Percentiles rank a stretch among this genome's conserved stretches.
Conservation (phyloP, 2,888 invertebrate genomes). For the Ectobius pallidus region DNA sequence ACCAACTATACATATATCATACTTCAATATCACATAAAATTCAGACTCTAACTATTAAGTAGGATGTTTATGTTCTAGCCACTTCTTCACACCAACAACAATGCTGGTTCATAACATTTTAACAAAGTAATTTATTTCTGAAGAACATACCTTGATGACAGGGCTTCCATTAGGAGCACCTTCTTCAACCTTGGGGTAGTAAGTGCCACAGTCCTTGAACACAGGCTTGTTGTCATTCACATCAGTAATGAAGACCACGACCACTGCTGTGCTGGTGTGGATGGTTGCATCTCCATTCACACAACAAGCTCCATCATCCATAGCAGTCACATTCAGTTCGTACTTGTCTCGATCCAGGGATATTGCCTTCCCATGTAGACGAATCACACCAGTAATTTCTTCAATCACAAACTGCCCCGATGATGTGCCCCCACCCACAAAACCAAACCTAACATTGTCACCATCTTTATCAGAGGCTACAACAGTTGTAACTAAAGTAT, state of each 20-base stretch:
- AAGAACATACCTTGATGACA: slow-evolving; percentile 87
- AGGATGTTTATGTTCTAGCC: too few relatives aligned
- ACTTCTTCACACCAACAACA: too few relatives aligned
- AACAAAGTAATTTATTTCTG: too few relatives aligned
- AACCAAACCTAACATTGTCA: slow-evolving; percentile 88
- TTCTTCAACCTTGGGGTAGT: slow-evolving; percentile 93
- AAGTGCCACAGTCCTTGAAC: slow-evolving; percentile 91
- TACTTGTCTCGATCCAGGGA: slow-evolving; percentile 92
- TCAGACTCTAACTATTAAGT: too few relatives aligned
- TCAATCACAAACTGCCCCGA: slow-evolving; percentile 95
- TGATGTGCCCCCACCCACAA: slow-evolving; percentile 87
- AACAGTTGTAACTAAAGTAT: slow-evolving; percentile 93
- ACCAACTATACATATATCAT: too few relatives aligned
- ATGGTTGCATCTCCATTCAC: slow-evolving; percentile 85
- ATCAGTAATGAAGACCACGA: slow-evolving; percentile 95
- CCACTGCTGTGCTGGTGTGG: slow-evolving; percentile 92
- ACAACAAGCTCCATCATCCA: slow-evolving; percentile 98
- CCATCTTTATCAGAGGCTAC: slow-evolving; percentile 98
- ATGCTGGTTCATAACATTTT: too few relatives aligned
- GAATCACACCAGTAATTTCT: slow-evolving; percentile 93
- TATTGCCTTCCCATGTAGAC: slow-evolving; percentile 85
- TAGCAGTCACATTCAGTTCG: slow-evolving; percentile 94
- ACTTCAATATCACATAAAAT: too few relatives aligned
- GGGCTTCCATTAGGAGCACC: slow-evolving; percentile 93
- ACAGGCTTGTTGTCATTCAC: slow-evolving; percentile 97